Evolutionary conservation across 2,797 vertebrate species (phyloP).

Genomic region (Catamblyrhynchus diadema): DNA sequence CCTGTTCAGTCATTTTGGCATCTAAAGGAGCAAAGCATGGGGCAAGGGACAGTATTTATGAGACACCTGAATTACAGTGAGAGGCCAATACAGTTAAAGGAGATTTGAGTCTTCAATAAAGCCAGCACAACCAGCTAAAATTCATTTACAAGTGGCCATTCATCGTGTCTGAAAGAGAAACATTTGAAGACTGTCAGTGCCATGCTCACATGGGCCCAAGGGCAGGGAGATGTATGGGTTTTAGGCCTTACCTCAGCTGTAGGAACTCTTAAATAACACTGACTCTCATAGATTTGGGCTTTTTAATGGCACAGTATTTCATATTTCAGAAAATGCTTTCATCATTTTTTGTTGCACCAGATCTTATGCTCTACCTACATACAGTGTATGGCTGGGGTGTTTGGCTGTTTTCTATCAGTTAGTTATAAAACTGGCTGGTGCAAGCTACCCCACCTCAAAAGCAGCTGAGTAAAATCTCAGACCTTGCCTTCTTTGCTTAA

Average conservation of each 20-base stretch:
- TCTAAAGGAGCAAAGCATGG: neutral
- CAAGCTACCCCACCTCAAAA: neutral
- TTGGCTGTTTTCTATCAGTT: neutral
- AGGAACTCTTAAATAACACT: slow-evolving; percentile 4
- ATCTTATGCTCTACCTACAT: neutral
- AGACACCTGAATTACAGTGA: neutral
- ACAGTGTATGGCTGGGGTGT: neutral
- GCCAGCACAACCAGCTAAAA: neutral
- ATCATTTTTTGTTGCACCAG: neutral
- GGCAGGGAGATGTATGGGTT: neutral
- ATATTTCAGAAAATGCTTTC: neutral
- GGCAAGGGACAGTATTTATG: neutral
- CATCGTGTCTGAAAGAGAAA: neutral
- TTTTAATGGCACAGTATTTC: neutral
- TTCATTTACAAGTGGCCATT: neutral
- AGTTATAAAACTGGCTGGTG: neutral
- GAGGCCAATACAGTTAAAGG: neutral
- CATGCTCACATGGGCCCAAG: neutral
- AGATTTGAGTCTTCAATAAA: neutral
- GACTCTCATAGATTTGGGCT: neutral
- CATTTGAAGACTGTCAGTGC: neutral
- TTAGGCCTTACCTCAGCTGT: neutral
- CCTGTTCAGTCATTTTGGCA: neutral
- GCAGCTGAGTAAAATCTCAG: neutral
- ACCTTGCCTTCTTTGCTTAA: neutral